These are phyloP conservation scores for Strigops habroptila DNA, from an alignment of 2,113 vertebrate genomes.

Conservation along the genomic window DNA sequence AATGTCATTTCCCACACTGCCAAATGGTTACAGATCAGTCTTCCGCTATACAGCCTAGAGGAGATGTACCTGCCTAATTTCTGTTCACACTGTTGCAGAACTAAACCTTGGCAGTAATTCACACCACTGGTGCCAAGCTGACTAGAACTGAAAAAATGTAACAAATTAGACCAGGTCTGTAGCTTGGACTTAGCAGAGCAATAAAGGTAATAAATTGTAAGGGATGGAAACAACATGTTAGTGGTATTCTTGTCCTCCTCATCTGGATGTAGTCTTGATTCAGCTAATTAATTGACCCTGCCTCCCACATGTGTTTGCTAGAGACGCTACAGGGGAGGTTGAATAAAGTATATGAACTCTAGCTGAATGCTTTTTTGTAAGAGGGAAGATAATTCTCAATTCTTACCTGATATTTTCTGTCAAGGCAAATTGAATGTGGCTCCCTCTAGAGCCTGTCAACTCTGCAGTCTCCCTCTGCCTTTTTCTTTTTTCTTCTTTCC, in stretches of 20 bases:
- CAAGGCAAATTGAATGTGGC: neutral
- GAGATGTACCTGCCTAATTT: neutral
- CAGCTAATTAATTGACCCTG: neutral
- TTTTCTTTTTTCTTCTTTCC: rapidly evolving
- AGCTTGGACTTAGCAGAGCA: neutral
- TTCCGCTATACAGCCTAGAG: neutral
- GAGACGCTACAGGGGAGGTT: neutral
- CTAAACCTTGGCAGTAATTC: neutral
- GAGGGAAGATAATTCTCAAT: neutral
- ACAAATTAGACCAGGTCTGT: neutral
- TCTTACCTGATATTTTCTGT: neutral
- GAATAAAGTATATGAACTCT: neutral
- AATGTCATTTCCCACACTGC: neutral
- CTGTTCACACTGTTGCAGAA: neutral
- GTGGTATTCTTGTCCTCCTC: neutral
- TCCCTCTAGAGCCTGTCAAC: neutral
- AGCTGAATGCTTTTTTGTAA: neutral
- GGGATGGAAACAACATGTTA: neutral
- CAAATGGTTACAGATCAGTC: neutral
- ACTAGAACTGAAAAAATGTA: neutral
- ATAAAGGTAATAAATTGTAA: neutral
- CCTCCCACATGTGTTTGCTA: neutral
- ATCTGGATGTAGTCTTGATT: slow-evolving; percentile 13
- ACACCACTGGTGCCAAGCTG: neutral
- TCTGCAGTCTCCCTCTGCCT: neutral